A percentile compares a stretch with the other conserved stretches of the same genome.
phyloP scores from a whole-genome alignment of 37 sponge, comb jelly and placozoan genomes.

The Agelas oroides region DNA sequence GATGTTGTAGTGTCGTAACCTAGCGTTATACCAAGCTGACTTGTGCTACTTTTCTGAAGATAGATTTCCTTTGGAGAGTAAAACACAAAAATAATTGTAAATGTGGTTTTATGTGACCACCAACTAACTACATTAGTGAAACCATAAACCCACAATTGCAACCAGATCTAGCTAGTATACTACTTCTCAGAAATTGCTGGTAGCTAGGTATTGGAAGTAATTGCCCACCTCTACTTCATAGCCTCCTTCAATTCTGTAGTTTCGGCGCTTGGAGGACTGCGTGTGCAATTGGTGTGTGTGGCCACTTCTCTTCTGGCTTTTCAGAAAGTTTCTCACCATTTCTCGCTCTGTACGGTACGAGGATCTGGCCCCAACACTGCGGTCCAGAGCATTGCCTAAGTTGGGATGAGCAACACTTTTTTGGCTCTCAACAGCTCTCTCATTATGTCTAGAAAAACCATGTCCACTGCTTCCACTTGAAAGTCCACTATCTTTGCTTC shows the following conservation, averaged over 20 bases:
- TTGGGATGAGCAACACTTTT: too few species aligned
- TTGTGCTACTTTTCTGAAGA: slow-evolving; percentile 71
- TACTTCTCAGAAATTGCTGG: too few species aligned
- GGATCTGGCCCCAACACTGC: background rate
- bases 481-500: slow-evolving; percentile 75
- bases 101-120: too few species aligned
- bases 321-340: slow-evolving; percentile 24
- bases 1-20: slow-evolving; percentile 60
- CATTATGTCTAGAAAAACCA: too few species aligned
- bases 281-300: background rate
- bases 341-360: slow-evolving; percentile 40
- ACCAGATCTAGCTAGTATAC: too few species aligned
- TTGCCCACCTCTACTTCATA: slow-evolving; percentile 76
- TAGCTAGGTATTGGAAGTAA: too few species aligned
- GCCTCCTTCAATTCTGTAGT: slow-evolving; percentile 50
- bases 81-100: background rate
- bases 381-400: background rate
- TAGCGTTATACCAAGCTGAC: slow-evolving; percentile 79
- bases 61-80: slow-evolving; percentile 58
- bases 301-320: slow-evolving; percentile 6
- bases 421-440: too few species aligned
- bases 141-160: too few species aligned
- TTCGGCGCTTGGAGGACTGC: slow-evolving; percentile 10
- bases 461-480: slow-evolving; percentile 69
- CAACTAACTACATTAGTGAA: too few species aligned